A percentile compares a stretch with the other conserved stretches of the same genome.
Evolutionary conservation across 2,888 invertebrate genomes (phyloP).

Genomic region (Anagyrus pseudococci): DNA sequence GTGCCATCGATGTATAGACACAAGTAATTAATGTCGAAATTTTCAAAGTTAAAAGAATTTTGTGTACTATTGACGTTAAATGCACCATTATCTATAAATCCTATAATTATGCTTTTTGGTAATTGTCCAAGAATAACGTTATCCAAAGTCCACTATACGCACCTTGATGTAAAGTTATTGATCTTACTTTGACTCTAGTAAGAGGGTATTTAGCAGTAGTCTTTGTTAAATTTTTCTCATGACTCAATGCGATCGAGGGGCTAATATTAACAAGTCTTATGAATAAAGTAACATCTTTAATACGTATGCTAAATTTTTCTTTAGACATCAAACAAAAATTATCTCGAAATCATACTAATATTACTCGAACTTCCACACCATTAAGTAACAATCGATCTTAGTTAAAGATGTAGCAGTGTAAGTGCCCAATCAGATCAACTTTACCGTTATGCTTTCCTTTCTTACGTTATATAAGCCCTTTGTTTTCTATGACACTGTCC

Average conservation of each 20-base stretch:
- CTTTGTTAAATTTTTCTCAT: conserved; percentile 42
- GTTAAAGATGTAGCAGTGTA: too few relatives aligned
- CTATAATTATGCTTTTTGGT: conserved; percentile 49
- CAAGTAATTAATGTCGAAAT: conserved; percentile 1
- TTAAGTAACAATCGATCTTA: conserved; percentile 43
- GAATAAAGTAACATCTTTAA: background rate
- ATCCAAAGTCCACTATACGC: conserved; percentile 45
- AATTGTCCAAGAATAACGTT: conserved; percentile 49
- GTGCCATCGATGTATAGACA: conserved; percentile 39
- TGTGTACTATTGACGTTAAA: conserved; percentile 33
- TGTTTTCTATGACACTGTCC: too few relatives aligned
- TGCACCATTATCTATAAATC: conserved; percentile 43
- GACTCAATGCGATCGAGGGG: conserved; percentile 43
- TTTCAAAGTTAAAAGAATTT: conserved; percentile 7
- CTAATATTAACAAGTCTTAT: conserved; percentile 39
- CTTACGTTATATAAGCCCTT: too few relatives aligned
- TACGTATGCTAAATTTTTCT: too few relatives aligned
- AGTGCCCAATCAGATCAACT: too few relatives aligned
- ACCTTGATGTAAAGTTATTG: conserved; percentile 40
- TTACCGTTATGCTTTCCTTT: too few relatives aligned
- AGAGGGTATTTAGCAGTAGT: conserved; percentile 44
- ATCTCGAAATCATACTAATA: conserved; percentile 39
- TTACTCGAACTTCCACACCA: conserved; percentile 40
- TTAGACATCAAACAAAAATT: conserved; percentile 37
- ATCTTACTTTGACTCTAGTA: conserved; percentile 42